Percentiles rank a stretch among this genome's conserved stretches.
These are phyloP conservation scores for Speoplatyrhinus poulsoni DNA, from an alignment of 2,113 vertebrate species.

Conservation along the genomic window DNA sequence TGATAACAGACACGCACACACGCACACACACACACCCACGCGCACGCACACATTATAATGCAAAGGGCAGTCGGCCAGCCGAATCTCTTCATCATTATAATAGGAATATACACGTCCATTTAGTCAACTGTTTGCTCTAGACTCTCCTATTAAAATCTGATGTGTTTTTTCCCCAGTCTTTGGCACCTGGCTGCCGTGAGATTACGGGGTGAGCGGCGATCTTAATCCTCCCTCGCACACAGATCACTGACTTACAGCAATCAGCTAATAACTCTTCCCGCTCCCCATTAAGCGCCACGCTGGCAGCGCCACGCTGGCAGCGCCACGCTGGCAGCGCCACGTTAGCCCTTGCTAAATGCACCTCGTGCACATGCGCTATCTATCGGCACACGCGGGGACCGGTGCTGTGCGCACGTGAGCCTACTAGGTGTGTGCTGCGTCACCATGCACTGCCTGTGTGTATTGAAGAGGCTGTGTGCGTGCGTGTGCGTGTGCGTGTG, in stretches of 20 bases:
- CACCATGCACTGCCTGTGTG: no score
- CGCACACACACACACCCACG: not conserved
- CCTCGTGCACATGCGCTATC: not conserved
- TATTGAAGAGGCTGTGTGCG: no score
- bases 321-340: not conserved
- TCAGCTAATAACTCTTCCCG: slow-evolving; percentile 67
- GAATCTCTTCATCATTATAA: slow-evolving; percentile 9
- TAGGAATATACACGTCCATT: slow-evolving; percentile 30
- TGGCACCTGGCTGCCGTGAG: slow-evolving; percentile 46
- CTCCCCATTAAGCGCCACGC: slow-evolving; percentile 55
- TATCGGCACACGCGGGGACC: no score
- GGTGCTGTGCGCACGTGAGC: not conserved
- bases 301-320: no score
- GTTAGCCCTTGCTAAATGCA: slow-evolving; percentile 14
- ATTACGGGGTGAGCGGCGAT: slow-evolving; percentile 45
- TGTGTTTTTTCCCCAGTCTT: slow-evolving; percentile 50
- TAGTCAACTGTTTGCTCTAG: slow-evolving; percentile 40
- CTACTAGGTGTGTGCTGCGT: no score
- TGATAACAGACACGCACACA: not conserved
- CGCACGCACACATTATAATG: not conserved
- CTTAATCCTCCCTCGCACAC: slow-evolving; percentile 62
- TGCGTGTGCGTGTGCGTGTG: no score
- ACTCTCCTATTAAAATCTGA: slow-evolving; percentile 56
- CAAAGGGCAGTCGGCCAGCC: slow-evolving; percentile 9
- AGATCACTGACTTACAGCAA: slow-evolving; percentile 67